Percentiles rank a stretch among this genome's conserved stretches.
Evolutionary conservation across 1,140 invertebrate species (phyloP).

Genomic region (Lordiphosa collinella): DNA sequence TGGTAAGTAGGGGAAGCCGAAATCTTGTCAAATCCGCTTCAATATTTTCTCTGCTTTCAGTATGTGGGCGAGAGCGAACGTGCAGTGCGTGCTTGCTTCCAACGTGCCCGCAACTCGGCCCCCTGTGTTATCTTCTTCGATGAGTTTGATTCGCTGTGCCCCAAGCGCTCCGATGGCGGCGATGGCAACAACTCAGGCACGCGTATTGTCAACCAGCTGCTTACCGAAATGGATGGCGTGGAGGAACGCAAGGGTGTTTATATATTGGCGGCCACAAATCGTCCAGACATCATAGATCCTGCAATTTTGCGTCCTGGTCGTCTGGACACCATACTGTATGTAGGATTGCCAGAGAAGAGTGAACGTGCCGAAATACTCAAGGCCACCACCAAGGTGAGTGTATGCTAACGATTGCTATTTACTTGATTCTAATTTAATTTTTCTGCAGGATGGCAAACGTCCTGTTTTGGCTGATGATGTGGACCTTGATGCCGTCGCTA

Average conservation of each 20-base stretch:
- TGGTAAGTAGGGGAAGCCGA: slow-evolving; percentile 82
- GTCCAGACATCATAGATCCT: slow-evolving; percentile 98
- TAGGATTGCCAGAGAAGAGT: slow-evolving; percentile 90
- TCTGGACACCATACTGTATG: slow-evolving; percentile 96
- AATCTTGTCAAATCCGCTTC: not conserved
- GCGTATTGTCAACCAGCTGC: slow-evolving; percentile 96
- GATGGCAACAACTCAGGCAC: slow-evolving; percentile 86
- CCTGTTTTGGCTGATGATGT: slow-evolving; percentile 89
- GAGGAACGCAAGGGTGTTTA: slow-evolving; percentile 94
- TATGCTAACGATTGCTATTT: not conserved
- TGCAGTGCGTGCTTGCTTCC: slow-evolving; percentile 96
- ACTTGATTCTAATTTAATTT: slow-evolving; percentile 7
- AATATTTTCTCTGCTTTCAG: slow-evolving; percentile 79
- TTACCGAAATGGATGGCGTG: slow-evolving; percentile 99
- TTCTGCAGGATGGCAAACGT: slow-evolving; percentile 85
- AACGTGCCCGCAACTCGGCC: slow-evolving; percentile 94
- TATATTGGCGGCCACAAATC: slow-evolving; percentile 97
- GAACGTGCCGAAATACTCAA: slow-evolving; percentile 94
- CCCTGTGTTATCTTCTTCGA: slow-evolving; percentile 99
- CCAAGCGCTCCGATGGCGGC: slow-evolving; percentile 88
- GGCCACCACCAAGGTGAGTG: slow-evolving; percentile 91
- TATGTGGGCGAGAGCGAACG: slow-evolving; percentile 99
- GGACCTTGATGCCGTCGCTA: slow-evolving; percentile 86
- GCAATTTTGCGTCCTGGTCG: slow-evolving; percentile 96
- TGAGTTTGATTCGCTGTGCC: slow-evolving; percentile 98